Base-by-base conservation (phyloP, 2,797 vertebrate species). In the Anniella stebbinsi region DNA sequence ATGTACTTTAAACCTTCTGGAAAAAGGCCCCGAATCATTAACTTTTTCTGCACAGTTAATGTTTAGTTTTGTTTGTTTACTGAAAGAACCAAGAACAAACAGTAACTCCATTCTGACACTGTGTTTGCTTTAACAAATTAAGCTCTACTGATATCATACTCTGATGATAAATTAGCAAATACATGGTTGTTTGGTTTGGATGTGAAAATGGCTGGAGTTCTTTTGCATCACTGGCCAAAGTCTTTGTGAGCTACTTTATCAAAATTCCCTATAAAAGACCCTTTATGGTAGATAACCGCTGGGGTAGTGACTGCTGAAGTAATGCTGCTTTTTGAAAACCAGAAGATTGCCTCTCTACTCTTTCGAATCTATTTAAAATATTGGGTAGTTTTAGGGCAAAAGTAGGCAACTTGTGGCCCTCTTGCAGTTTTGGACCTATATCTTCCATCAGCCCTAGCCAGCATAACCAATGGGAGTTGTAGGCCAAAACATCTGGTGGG, bases 81-180 rank as follows among this genome's bases (percentile, higher is more conserved):
- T 33, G 51, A 33, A 86, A 67, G 89, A 23, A 81, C 69, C 21
- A 66, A 76, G 86, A 78, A 57, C 78, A 36, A 41, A 57, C 70
- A 2, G 28, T 69, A 77, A 45, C 73, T 86, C 18, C 21, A 45
- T 83, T 82, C 2, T 93, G 66, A 90, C 81, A 72, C 11, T 75
- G 41, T 86, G 76, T 54, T 93, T 90, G 66, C 23, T 91, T 89
- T 69, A 87, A 83, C 10, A 83, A 91, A 93, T 86, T 92, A 75
- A 88, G 87, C 84, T 67, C 77, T 45, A 63, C 17, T 89, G 83
- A 48, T 80, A 45, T 89, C 91, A 73, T 90, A 87, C 38, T 88
- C 82, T 91, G 76, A 84, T 89, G 76, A 90, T 63, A 93, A 70
- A 21, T 60, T 80, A 86, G 84, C 51, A 86, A 85, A 76, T 94